These are phyloP conservation scores for Pelobates fuscus DNA, from an alignment of 2,113 vertebrate genomes.

Conservation along the genomic window DNA sequence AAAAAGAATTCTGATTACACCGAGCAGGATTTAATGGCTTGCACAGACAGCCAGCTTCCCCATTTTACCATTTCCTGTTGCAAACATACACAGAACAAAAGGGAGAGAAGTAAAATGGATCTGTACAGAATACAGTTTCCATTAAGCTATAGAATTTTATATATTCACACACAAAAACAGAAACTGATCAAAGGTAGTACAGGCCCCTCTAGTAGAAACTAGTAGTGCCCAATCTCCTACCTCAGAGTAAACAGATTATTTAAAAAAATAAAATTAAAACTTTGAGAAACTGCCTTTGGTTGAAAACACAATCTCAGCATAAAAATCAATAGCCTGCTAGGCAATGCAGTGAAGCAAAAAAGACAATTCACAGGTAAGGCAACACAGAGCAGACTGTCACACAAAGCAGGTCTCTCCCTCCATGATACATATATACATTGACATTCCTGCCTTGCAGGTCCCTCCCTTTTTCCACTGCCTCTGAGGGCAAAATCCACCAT, in stretches of 20 bases:
- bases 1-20: no score
- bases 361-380: neutral
- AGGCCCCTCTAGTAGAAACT: no score
- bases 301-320: no score
- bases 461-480: conserved; percentile 37
- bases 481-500: conserved; percentile 40
- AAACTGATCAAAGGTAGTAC: no score
- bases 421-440: conserved; percentile 9
- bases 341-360: no score
- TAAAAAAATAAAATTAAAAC: no score
- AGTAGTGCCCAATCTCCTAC: no score
- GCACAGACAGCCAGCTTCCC: conserved; percentile 20
- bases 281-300: no score
- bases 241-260: no score
- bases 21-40: conserved; percentile 13
- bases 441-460: conserved; percentile 41
- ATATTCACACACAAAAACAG: no score
- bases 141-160: no score
- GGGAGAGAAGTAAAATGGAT: conserved; percentile 29
- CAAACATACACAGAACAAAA: conserved; percentile 5
- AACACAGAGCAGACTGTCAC: neutral
- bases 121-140: neutral
- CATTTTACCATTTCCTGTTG: conserved; percentile 48
- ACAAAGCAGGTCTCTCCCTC: neutral
- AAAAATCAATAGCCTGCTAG: neutral